A percentile compares a stretch with the other conserved stretches of the same genome.
Conservation (phyloP, 2,888 invertebrate species). For the Adineta ricciae region DNA sequence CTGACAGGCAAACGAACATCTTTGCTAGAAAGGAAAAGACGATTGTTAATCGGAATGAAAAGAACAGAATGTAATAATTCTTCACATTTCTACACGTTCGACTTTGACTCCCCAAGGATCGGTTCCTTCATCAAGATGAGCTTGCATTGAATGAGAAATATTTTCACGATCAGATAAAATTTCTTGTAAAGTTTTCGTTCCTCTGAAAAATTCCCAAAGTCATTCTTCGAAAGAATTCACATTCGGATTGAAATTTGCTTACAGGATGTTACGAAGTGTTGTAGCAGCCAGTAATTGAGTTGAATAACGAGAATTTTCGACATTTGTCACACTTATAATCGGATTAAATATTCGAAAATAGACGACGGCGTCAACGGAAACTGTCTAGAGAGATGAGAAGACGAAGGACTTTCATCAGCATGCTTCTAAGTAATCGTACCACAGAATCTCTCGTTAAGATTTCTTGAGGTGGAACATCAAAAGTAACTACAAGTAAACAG, state of each 20-base stretch:
- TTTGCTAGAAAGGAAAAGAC: constrained; percentile 11
- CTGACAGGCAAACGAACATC: constrained; percentile 45
- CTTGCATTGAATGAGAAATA: constrained; percentile 28
- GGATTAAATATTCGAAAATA: constrained; percentile 45
- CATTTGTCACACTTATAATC: constrained; percentile 44
- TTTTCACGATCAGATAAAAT: constrained; percentile 32
- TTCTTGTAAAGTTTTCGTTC: constrained; percentile 34
- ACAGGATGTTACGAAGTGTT: constrained; percentile 44
- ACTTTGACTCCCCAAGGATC: constrained; percentile 33
- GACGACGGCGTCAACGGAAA: constrained; percentile 47
- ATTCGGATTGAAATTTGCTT: background rate
- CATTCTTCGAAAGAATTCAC: no score
- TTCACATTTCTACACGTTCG: constrained; percentile 33
- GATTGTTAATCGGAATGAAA: background rate
- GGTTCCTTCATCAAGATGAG: constrained; percentile 20
- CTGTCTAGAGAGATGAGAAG: constrained; percentile 37
- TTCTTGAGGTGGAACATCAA: constrained; percentile 37
- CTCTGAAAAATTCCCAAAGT: constrained; percentile 23
- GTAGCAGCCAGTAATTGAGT: constrained; percentile 45
- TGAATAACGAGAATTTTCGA: constrained; percentile 44
- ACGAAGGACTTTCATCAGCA: no score
- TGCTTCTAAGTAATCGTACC: background rate
- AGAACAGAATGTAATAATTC: background rate
- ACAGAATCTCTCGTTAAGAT: constrained; percentile 44
- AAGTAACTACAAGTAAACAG: constrained; percentile 34